Conservation (phyloP, 2,113 vertebrate species). For the Rhinopomastus cyanomelas region DNA sequence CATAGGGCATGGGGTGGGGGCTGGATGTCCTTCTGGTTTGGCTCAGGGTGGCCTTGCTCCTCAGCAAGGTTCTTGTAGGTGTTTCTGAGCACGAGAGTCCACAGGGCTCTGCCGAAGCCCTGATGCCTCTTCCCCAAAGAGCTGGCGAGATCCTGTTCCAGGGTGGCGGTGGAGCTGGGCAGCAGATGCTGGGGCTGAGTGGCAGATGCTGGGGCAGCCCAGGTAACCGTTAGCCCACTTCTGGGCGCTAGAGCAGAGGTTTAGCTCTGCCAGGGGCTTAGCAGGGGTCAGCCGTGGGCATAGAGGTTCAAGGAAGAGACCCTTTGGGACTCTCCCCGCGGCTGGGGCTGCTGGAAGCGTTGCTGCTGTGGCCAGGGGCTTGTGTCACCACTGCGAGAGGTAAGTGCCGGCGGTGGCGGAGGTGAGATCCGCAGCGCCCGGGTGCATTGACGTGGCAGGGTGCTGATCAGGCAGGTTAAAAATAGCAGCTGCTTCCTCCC, state of each 20-base stretch:
- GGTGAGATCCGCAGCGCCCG: not conserved
- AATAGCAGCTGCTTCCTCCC: constrained; percentile 1
- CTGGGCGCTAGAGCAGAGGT: not conserved
- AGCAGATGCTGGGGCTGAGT: not conserved
- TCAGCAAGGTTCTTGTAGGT: not conserved
- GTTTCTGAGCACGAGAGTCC: not conserved
- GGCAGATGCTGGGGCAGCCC: not conserved
- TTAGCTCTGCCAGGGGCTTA: not conserved
- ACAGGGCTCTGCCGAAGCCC: not conserved
- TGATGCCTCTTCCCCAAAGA: accelerated
- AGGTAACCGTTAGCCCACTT: not conserved
- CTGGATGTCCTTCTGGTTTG: not conserved
- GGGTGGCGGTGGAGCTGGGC: too few relatives aligned
- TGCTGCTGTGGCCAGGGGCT: not conserved
- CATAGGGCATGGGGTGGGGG: accelerated
- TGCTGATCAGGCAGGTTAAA: constrained; percentile 40
- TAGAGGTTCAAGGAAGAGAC: not conserved
- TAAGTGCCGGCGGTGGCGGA: accelerated
- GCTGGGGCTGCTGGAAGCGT: not conserved
- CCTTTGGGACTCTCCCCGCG: not conserved
- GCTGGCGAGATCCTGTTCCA: not conserved
- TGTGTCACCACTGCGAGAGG: accelerated
- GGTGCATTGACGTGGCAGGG: not conserved
- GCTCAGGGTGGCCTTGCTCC: not conserved
- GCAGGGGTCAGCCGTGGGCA: not conserved